These are phyloP conservation scores for Calcarius lapponicus DNA, from an alignment of 2,797 vertebrate genomes.

Conservation along the genomic window DNA sequence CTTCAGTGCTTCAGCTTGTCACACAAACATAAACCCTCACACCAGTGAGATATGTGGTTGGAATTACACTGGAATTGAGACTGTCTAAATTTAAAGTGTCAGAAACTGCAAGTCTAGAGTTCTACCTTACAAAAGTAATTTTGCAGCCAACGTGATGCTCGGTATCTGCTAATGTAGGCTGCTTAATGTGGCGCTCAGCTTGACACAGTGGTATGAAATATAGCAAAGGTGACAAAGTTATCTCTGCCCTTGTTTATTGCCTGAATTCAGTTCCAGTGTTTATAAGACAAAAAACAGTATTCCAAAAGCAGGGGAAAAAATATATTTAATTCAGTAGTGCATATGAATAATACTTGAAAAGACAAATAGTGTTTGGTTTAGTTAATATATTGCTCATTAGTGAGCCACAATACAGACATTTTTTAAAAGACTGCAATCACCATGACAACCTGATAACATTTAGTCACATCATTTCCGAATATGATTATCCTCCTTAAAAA, in stretches of 20 bases:
- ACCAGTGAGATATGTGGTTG: background rate
- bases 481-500: slow-evolving; percentile 50
- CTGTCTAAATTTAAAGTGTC: background rate
- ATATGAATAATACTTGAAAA: slow-evolving; percentile 51
- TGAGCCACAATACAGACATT: slow-evolving; percentile 59
- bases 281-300: slow-evolving; percentile 32
- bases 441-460: slow-evolving; percentile 64
- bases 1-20: background rate
- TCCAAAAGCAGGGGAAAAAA: background rate
- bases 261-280: slow-evolving; percentile 39
- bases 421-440: slow-evolving; percentile 66
- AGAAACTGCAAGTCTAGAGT: background rate
- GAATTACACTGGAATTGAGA: background rate
- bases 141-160: background rate
- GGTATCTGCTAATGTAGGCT: background rate
- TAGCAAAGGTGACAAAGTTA: slow-evolving; percentile 46
- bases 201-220: slow-evolving; percentile 18
- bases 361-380: slow-evolving; percentile 53
- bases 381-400: slow-evolving; percentile 71
- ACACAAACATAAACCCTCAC: background rate
- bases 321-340: background rate
- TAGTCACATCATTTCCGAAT: slow-evolving; percentile 53
- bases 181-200: background rate
- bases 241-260: slow-evolving; percentile 56
- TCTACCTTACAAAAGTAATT: background rate